These are phyloP conservation scores for Trichomalopsis sarcophagae DNA, from an alignment of 1,140 invertebrate species.

Conservation along the genomic window DNA sequence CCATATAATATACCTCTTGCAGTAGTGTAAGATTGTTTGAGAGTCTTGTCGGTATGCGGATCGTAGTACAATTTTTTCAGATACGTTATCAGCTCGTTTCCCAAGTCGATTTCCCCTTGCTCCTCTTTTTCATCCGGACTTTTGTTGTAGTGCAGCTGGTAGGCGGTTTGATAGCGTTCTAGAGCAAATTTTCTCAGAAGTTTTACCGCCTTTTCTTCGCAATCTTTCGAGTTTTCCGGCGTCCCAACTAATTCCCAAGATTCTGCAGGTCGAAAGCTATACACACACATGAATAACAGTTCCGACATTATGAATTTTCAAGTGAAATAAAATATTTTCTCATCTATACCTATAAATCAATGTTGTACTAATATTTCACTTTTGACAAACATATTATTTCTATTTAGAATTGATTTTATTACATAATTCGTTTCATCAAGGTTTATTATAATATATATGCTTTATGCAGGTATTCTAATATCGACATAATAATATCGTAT, in stretches of 20 bases:
- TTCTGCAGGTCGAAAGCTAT: neutral
- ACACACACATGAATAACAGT: neutral
- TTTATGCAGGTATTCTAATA: neutral
- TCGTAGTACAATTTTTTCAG: conserved; percentile 37
- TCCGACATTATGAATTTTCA: neutral
- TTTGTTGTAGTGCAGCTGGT: neutral
- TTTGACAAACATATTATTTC: too few species aligned
- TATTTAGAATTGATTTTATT: too few species aligned
- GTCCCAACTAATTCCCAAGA: neutral
- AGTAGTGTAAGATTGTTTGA: neutral
- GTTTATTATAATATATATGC: neutral
- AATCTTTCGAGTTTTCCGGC: neutral
- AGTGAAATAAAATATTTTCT: too few species aligned
- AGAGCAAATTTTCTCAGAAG: conserved; percentile 16
- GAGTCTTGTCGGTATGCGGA: neutral
- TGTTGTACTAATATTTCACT: too few species aligned
- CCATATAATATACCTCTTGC: conserved; percentile 34
- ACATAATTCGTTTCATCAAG: neutral
- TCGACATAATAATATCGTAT: neutral
- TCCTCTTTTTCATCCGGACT: neutral
- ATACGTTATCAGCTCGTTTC: conserved; percentile 38
- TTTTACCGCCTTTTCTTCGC: conserved; percentile 5
- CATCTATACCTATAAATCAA: too few species aligned
- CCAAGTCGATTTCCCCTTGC: neutral
- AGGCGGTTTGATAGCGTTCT: conserved; percentile 15